A percentile compares a stretch with the other conserved stretches of the same genome.
Evolutionary conservation across 2,797 vertebrate species (phyloP).

Genomic region (Buphagus erythrorhynchus): DNA sequence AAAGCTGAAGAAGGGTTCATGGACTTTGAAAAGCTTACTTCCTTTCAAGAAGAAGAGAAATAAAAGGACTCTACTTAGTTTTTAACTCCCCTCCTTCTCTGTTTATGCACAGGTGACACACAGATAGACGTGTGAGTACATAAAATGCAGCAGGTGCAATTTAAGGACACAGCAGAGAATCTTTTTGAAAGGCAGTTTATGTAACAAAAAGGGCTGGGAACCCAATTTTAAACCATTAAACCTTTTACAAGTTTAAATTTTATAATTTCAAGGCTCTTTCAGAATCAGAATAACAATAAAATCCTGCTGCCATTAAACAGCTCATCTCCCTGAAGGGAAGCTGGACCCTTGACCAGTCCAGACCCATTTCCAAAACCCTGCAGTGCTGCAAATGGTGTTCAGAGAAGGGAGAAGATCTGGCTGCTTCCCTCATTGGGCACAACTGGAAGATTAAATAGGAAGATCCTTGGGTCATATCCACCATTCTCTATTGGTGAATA

Average conservation of each 20-base stretch:
- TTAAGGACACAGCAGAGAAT: neutral
- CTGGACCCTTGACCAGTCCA: neutral
- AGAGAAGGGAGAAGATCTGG: neutral
- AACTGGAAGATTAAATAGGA: neutral
- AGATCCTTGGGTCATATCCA: neutral
- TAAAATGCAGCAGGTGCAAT: neutral
- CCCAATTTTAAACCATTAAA: neutral
- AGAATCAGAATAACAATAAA: neutral
- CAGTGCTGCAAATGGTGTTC: neutral
- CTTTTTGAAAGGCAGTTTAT: neutral
- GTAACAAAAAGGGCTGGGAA: neutral
- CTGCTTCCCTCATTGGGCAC: neutral
- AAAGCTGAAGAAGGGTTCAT: neutral
- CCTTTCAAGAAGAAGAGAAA: neutral
- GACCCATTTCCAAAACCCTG: neutral
- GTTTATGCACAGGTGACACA: neutral
- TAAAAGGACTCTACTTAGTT: neutral
- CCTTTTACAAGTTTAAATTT: neutral
- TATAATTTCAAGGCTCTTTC: neutral
- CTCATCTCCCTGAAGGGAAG: neutral
- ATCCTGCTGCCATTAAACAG: neutral
- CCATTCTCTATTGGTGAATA: neutral
- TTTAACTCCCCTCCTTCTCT: neutral
- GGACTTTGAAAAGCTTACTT: neutral
- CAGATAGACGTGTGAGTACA: accelerated